Evolutionary conservation across 2,113 vertebrate species (phyloP), one percentile per base, ranked within the genome.

Genomic region (Nycticorax nycticorax): DNA sequence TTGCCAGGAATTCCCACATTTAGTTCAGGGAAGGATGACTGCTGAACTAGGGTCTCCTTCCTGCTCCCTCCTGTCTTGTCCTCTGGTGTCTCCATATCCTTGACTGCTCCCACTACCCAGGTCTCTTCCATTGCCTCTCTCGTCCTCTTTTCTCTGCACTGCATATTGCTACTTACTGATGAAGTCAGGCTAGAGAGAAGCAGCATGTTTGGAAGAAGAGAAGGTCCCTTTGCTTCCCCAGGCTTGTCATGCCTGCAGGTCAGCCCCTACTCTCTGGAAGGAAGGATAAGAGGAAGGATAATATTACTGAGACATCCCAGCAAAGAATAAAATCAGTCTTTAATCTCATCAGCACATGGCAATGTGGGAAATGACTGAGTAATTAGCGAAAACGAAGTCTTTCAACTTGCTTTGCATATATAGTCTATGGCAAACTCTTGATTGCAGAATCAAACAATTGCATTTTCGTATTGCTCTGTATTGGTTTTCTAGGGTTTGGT

Each of bases 101-200:
- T 47, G 62, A 3, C 15, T 27, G 18, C 33, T 82, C 53, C 47
- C 1, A 1, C 30, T 41, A 6, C 43, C 30, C 27, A 47, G 0
- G 0, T 37, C 23, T 50, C 50, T 75, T 48, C 43, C 43, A 19
- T 22, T 53, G 47, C 21, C 16, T 64, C 45, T 50, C 52, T 45
- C 1, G 0, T 15, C 37, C n/a, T 41, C 14, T 81, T 82, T 84
- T 53, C 23, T 63, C 52, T 78, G 43, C n/a, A 14, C 37, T 43
- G 47, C 0, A 0, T 47, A 19, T 62, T 52, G 47, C 17, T 33
- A 4, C 14, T 52, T 52, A 20, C 26, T 8, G n/a, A 48, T 41
- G 20, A 26, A 5, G 50, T 33, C n/a, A 78, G 20, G 32, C 33
- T 72, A 39, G 19, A 82, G 28, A 62, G 30, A 86, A 63, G 22